These are phyloP conservation scores for Ormyrus thymus DNA, from an alignment of 2,888 invertebrate species.

Conservation along the genomic window DNA sequence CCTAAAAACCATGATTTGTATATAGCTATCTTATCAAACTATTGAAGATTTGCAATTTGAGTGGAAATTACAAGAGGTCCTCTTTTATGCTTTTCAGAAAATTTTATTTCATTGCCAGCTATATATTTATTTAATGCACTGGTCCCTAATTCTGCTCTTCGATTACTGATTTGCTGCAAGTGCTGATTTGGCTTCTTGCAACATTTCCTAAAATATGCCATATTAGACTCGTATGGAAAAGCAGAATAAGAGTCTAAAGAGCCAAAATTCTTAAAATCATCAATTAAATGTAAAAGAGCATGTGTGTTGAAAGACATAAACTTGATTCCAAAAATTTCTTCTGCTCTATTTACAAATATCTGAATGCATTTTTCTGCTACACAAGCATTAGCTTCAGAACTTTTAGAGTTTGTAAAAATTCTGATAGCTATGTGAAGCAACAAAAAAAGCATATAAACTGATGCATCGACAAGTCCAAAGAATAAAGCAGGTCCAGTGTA, in stretches of 20 bases:
- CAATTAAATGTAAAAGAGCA: not conserved
- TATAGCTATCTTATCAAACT: not conserved
- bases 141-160: not conserved
- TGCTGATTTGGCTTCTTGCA: not conserved
- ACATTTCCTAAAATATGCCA: not conserved
- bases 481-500: not conserved
- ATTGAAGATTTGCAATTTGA: not conserved
- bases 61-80: not conserved
- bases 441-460: slow-evolving; percentile 1
- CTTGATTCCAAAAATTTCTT: not conserved
- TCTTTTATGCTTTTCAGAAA: not conserved
- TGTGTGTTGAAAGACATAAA: slow-evolving; percentile 3
- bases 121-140: not conserved
- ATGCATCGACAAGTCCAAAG: not conserved
- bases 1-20: not conserved
- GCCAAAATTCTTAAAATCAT: not conserved
- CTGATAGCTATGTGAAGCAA: not conserved
- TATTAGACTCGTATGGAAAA: not conserved
- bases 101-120: not conserved
- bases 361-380: not conserved
- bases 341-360: not conserved
- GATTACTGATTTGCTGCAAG: not conserved
- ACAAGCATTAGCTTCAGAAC: not conserved
- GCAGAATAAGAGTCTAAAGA: not conserved
- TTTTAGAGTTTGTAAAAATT: not conserved